Evolutionary conservation across 2,888 invertebrate species (phyloP).

Genomic region (Oxystoma pomonae): DNA sequence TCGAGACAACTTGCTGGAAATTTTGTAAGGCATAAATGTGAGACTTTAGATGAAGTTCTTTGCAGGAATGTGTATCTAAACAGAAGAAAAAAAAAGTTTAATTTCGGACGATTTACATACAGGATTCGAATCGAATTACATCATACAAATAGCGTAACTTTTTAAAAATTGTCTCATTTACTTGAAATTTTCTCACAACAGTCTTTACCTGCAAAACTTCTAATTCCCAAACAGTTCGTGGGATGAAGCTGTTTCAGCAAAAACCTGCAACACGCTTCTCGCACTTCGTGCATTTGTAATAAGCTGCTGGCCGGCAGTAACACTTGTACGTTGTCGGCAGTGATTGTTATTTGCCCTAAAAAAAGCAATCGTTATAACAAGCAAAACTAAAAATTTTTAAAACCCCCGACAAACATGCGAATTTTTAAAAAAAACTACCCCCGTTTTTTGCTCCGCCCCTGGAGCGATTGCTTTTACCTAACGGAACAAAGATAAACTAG

Average conservation of each 20-base stretch:
- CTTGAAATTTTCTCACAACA: no score
- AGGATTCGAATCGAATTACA: neutral
- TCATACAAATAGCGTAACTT: neutral
- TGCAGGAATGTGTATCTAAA: conserved; percentile 63
- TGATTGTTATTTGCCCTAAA: conserved; percentile 54
- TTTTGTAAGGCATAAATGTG: conserved; percentile 67
- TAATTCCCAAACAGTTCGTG: conserved; percentile 71
- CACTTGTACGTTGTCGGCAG: conserved; percentile 53
- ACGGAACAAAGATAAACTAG: no score
- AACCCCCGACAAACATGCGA: no score
- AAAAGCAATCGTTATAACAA: no score
- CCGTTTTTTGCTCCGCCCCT: no score
- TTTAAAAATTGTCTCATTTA: no score
- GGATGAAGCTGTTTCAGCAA: conserved; percentile 70
- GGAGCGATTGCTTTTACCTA: no score
- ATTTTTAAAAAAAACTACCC: no score
- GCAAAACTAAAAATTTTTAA: no score
- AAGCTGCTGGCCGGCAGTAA: conserved; percentile 70
- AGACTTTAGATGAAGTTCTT: conserved; percentile 63
- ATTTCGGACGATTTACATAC: no score
- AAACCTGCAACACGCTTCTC: conserved; percentile 72
- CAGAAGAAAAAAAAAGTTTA: neutral
- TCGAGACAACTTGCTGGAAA: conserved; percentile 65
- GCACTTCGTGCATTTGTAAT: conserved; percentile 64
- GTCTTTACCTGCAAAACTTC: conserved; percentile 60